Evolutionary conservation across 2,888 invertebrate species (phyloP), one percentile per base, ranked within the genome.

Genomic region (Eretmocerus hayati): DNA sequence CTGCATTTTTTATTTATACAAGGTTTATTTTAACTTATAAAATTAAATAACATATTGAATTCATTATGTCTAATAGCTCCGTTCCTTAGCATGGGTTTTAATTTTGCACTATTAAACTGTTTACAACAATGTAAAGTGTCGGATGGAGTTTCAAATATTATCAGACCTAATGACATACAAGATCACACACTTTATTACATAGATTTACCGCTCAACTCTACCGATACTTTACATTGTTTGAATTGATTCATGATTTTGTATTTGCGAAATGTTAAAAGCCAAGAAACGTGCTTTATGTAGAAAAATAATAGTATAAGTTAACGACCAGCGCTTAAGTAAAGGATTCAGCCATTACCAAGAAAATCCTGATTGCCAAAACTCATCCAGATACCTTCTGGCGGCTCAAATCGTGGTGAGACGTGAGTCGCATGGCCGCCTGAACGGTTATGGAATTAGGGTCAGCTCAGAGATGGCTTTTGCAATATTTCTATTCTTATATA

Each of bases 1-100:
- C 38, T 35, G 46, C 44, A 47, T 30, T 36, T 48, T 9, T 20
- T 46, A 48, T 67, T 65, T 66, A 59, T 63, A 61, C 61, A 63
- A 56, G 59, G 57, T 69, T 66, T 67, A 67, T 67, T 66, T 53
- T 59, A 53, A 57, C 56, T 67, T 70, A 67, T 59, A 68, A 69
- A 69, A 69, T 63, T 56, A 63, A 60, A 58, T 58, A 60, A 62
- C 60, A 64, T 59, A 59, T 60, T 63, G 58, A 61, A 63, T 61
- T 3, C 18, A 20, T 16, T 19, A 58, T 50, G 54, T 53, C 55
- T 51, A 44, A 50, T 53, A 15, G 50, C 49, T 20, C 19, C 30
- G 13, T 30, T n/a, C n/a, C n/a, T n/a, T n/a, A n/a, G n/a, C n/a
- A n/a, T n/a, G n/a, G n/a, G n/a, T n/a, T n/a, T n/a, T n/a, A n/a